phyloP scores from a whole-genome alignment of 2,888 invertebrate genomes.

The Minunthozetes semirufus region DNA sequence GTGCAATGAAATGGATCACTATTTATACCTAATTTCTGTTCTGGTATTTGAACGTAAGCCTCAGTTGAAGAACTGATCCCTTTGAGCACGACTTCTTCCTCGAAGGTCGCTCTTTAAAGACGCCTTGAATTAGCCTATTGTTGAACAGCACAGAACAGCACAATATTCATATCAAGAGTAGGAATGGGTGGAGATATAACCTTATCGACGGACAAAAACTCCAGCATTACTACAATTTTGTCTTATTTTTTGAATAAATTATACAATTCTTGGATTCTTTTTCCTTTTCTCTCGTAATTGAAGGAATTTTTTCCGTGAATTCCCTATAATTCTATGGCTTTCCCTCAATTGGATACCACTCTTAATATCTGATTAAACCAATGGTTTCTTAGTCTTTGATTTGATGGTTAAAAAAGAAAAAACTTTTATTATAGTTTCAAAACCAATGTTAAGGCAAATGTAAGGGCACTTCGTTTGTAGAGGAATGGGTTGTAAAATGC shows the following conservation, averaged over 20 bases:
- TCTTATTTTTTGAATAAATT: conserved; percentile 1
- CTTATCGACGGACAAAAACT: not conserved
- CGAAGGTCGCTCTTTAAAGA: not conserved
- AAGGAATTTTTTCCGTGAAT: not conserved
- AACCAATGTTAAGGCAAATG: not conserved
- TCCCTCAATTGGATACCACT: not conserved
- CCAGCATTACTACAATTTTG: too few species aligned
- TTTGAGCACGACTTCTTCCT: not conserved
- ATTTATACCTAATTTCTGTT: not conserved
- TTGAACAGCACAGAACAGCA: not conserved
- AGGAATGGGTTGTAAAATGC: not conserved
- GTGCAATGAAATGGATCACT: not conserved
- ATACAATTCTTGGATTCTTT: not conserved
- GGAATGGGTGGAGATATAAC: not conserved
- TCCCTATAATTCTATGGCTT: not conserved
- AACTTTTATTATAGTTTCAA: not conserved
- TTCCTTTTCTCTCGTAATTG: not conserved
- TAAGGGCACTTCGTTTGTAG: too few species aligned
- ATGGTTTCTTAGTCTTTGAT: not conserved
- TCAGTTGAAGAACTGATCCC: not conserved
- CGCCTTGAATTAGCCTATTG: not conserved
- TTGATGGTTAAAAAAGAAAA: not conserved
- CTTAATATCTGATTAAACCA: not conserved
- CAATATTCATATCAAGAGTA: not conserved
- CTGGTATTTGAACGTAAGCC: not conserved